Evolutionary conservation across 2,888 invertebrate species (phyloP), one percentile per base, ranked within the genome.

Genomic region (Hirtodrosophila histrioides): DNA sequence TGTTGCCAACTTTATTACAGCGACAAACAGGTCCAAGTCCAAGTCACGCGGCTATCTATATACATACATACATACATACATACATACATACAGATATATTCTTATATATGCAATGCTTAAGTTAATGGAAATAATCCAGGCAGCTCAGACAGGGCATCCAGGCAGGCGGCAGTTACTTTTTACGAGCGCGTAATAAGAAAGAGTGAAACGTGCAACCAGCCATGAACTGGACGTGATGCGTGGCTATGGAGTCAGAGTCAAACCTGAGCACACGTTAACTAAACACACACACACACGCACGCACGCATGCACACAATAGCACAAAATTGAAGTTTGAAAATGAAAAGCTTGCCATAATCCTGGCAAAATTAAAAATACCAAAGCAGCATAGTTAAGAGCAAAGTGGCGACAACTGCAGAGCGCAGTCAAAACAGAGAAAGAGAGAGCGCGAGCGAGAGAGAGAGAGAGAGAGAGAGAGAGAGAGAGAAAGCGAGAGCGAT

Each of bases 131-230:
- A 82, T 86, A 88, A 85, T 88, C 66, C 78, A 29, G 44, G 40
- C 67, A 55, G 51, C 51, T 64, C 24, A 39, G 49, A 45, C 62
- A 55, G 61, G 51, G 55, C 54, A 65, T 46, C 29, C 31, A 31
- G 31, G 35, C 69, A 35, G 49, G 58, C 78, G 72, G 78, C 77
- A 78, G 79, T 87, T 86, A 76, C 68, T 60, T 87, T 88, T 88
- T 86, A 86, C 82, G 85, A 80, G 78, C 82, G 87, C 87, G 79
- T 86, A 79, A 88, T 86, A 88, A 86, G 86, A 72, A 77, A 78
- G 76, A 75, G 61, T 46, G 63, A 76, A 76, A 85, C 86, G 88
- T 88, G 86, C 78, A 73, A 39, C 61, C 69, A 79, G 76, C 68
- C 65, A 66, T 44, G 48, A 56, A 60, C 53, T 65, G 86, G 65